phyloP scores from a whole-genome alignment of 2,888 invertebrate genomes.

The Gymnosoma rotundatum region DNA sequence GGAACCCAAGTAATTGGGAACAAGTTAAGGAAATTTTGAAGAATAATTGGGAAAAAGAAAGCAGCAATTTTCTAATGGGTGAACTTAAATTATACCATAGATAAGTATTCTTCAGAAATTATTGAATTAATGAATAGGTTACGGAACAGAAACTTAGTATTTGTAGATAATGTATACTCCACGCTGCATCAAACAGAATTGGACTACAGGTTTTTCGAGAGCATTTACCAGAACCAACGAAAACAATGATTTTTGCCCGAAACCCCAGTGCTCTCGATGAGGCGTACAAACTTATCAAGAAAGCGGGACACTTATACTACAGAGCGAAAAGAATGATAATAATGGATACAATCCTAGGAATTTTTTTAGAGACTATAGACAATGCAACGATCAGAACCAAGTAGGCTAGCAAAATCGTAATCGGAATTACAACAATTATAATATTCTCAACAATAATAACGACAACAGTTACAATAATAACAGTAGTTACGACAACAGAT shows the following conservation, averaged over 20 bases:
- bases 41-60: slow-evolving; percentile 8
- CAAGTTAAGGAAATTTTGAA: slow-evolving; percentile 13
- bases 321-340: neutral
- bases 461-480: too few relatives aligned
- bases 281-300: neutral
- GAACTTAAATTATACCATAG: slow-evolving; percentile 9
- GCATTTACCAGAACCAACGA: slow-evolving; percentile 12
- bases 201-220: slow-evolving; percentile 1
- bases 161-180: slow-evolving; percentile 10
- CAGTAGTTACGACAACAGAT: too few relatives aligned
- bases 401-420: too few relatives aligned
- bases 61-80: neutral
- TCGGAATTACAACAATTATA: too few relatives aligned
- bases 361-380: neutral
- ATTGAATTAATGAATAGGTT: neutral
- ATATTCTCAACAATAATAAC: too few relatives aligned
- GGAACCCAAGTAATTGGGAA: neutral
- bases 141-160: slow-evolving; percentile 1
- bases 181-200: neutral
- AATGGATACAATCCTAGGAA: neutral
- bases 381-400: neutral
- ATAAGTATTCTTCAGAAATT: neutral
- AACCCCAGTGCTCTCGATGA: neutral
- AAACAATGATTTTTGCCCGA: neutral
- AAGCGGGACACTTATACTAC: too few relatives aligned